These are phyloP conservation scores for Halocaridina rubra DNA, from an alignment of 2,888 invertebrate genomes.

Conservation along the genomic window DNA sequence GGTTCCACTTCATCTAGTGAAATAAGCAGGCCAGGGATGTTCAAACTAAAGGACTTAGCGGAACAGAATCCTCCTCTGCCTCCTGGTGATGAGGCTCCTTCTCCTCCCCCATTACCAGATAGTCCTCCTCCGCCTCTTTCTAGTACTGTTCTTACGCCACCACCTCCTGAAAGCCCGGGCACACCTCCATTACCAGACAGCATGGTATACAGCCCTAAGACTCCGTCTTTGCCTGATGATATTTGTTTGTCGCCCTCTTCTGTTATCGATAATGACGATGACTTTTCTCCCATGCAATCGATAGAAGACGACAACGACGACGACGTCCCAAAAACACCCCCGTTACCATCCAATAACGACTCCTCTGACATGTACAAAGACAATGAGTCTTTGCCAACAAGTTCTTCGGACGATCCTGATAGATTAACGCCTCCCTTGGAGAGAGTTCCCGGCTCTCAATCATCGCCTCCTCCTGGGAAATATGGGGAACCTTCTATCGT, in stretches of 20 bases:
- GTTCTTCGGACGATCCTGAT: background rate
- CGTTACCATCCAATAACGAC: background rate
- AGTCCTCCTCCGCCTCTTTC: background rate
- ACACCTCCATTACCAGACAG: slow-evolving; percentile 35
- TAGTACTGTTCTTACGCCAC: background rate
- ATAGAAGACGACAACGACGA: background rate
- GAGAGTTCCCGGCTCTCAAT: background rate
- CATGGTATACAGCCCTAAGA: background rate
- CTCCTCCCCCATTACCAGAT: slow-evolving; percentile 41
- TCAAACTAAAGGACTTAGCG: no score
- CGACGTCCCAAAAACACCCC: background rate
- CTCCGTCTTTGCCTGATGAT: slow-evolving; percentile 26
- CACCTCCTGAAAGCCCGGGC: slow-evolving; percentile 4
- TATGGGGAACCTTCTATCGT: slow-evolving; percentile 37
- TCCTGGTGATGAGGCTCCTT: slow-evolving; percentile 23
- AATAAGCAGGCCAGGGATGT: background rate
- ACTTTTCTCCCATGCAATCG: slow-evolving; percentile 10
- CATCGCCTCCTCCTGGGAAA: background rate
- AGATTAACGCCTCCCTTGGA: slow-evolving; percentile 32
- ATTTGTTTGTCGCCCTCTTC: slow-evolving; percentile 23
- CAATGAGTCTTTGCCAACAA: background rate
- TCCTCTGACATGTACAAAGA: background rate
- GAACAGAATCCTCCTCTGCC: background rate
- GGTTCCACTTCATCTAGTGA: background rate
- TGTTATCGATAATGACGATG: slow-evolving; percentile 23